These are phyloP conservation scores for Hippocampus mohnikei DNA, from an alignment of 2,113 vertebrate genomes.

Conservation along the genomic window DNA sequence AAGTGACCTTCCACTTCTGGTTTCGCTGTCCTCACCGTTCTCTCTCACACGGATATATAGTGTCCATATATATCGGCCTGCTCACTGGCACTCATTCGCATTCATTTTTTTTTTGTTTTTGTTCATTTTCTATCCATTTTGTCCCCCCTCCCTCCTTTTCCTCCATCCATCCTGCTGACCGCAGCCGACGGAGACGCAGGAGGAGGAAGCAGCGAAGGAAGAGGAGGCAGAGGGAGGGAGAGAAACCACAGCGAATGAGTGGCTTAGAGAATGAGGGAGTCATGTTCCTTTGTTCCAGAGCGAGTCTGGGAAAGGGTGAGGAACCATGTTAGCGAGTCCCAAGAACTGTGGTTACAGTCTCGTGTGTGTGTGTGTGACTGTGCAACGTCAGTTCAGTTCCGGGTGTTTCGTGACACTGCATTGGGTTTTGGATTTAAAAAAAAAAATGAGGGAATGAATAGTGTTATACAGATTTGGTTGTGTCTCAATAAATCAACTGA, in stretches of 20 bases:
- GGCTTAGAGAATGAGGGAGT: conserved; percentile 77
- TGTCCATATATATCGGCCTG: conserved; percentile 19
- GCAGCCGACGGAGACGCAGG: conserved; percentile 70
- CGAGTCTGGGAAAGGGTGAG: conserved; percentile 70
- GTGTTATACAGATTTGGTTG: not conserved
- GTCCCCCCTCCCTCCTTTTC: conserved; percentile 19
- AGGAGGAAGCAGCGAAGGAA: conserved; percentile 61
- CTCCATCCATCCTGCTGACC: conserved; percentile 48
- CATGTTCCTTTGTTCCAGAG: conserved; percentile 66
- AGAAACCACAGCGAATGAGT: conserved; percentile 74
- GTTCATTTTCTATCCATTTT: conserved; percentile 48
- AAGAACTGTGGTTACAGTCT: conserved; percentile 25
- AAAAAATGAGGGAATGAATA: not conserved
- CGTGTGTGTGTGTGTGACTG: conserved; percentile 8
- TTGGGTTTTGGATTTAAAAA: not conserved
- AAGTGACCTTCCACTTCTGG: conserved; percentile 8
- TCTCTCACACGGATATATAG: conserved; percentile 30
- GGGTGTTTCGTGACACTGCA: conserved; percentile 41
- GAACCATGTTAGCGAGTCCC: conserved; percentile 50
- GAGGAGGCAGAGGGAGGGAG: conserved; percentile 71
- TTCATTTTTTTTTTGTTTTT: conserved; percentile 8
- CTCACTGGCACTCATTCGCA: conserved; percentile 57
- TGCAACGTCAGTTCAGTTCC: conserved; percentile 23
- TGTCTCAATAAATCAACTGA: too few relatives aligned
- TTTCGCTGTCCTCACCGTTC: not conserved